Evolutionary conservation across 2,888 invertebrate genomes (phyloP).

Genomic region (Drosophila putrida): DNA sequence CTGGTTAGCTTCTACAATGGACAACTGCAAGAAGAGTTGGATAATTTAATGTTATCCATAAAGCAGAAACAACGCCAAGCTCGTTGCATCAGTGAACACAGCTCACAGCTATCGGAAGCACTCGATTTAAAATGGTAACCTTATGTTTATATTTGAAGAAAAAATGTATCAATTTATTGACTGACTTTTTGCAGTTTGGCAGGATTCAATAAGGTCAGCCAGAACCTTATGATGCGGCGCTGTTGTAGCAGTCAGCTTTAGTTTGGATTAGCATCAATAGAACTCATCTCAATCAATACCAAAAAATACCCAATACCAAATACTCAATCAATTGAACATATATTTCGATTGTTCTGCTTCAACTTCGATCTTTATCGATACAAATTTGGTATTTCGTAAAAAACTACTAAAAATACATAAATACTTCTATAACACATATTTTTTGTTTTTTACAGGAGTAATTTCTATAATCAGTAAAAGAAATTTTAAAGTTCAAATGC

Average conservation of each 20-base stretch:
- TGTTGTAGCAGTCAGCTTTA: conserved; percentile 44
- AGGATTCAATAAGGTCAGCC: conserved; percentile 8
- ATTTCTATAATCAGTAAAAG: neutral
- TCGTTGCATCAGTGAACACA: conserved; percentile 31
- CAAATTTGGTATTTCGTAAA: too few relatives aligned
- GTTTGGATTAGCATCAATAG: conserved; percentile 6
- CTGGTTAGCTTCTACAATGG: conserved; percentile 43
- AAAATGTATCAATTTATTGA: neutral
- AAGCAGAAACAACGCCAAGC: conserved; percentile 7
- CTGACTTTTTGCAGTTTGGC: conserved; percentile 26
- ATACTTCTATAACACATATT: too few relatives aligned
- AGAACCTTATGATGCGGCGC: conserved; percentile 14
- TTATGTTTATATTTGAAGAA: neutral
- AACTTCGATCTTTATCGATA: too few relatives aligned
- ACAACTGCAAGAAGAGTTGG: conserved; percentile 36
- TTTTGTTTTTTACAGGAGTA: too few relatives aligned
- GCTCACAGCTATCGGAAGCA: conserved; percentile 41
- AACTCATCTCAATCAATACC: neutral
- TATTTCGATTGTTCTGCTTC: conserved; percentile 3
- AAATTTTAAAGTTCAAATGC: too few relatives aligned
- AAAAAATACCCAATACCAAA: neutral
- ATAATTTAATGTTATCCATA: conserved; percentile 5
- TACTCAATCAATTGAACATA: neutral
- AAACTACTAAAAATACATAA: too few relatives aligned
- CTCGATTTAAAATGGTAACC: conserved; percentile 42